These are phyloP conservation scores for Rhabdomys dilectus DNA, from an alignment of 2,113 vertebrate genomes.

Conservation along the genomic window DNA sequence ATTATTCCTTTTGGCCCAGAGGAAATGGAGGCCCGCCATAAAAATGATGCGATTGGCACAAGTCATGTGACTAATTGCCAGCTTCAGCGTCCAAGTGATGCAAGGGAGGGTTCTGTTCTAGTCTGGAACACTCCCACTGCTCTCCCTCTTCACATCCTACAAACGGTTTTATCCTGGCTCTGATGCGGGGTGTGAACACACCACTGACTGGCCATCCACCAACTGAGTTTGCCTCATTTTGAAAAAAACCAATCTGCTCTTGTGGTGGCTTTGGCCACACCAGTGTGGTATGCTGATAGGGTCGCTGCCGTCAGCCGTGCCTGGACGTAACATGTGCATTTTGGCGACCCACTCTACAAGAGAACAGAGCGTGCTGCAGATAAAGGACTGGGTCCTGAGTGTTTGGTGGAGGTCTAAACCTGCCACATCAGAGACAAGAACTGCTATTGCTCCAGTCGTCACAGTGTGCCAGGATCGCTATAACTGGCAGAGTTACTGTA, in stretches of 20 bases:
- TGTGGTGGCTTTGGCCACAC: background rate
- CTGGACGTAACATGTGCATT: too few species aligned
- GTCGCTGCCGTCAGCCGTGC: background rate
- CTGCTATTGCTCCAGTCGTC: background rate
- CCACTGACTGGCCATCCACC: background rate
- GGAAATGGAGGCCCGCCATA: background rate
- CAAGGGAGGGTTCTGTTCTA: background rate
- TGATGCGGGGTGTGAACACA: background rate
- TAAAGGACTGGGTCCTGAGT: background rate
- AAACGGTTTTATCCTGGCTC: background rate
- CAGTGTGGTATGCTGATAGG: background rate
- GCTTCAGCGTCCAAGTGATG: background rate
- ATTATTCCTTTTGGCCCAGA: background rate
- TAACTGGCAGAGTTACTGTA: background rate
- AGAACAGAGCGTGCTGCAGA: background rate
- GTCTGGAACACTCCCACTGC: background rate
- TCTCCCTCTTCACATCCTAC: background rate
- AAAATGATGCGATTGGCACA: background rate
- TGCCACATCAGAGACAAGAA: background rate
- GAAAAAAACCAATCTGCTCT: background rate
- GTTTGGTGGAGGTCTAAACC: background rate
- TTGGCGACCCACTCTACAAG: background rate
- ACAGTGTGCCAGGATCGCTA: background rate
- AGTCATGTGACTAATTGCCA: background rate
- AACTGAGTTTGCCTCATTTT: background rate